These are phyloP conservation scores for Polypedilum vanderplanki DNA, from an alignment of 1,140 invertebrate species.

Conservation along the genomic window DNA sequence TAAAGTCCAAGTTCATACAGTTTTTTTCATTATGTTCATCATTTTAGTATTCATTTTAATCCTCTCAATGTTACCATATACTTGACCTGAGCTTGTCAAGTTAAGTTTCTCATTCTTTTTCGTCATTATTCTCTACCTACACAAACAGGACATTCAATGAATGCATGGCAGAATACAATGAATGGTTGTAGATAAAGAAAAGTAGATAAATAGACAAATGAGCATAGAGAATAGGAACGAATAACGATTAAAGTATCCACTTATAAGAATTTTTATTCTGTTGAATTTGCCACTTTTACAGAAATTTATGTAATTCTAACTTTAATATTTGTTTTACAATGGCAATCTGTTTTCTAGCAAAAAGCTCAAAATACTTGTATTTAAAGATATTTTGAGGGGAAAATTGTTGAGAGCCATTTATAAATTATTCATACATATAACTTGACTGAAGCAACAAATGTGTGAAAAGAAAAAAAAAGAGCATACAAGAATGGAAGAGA, in stretches of 20 bases:
- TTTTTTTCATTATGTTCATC: conserved; percentile 1
- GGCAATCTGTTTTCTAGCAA: no score
- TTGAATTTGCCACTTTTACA: no score
- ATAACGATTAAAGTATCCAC: neutral
- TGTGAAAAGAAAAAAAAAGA: no score
- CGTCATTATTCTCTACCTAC: neutral
- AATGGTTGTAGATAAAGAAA: neutral
- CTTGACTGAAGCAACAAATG: no score
- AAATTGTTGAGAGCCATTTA: no score
- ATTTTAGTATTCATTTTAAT: neutral
- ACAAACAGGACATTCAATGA: neutral
- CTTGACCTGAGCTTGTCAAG: conserved; percentile 10
- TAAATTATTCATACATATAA: no score
- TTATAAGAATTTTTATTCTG: neutral
- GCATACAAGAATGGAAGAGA: no score
- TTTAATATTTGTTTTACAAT: no score
- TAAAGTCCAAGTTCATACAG: neutral
- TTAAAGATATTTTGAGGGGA: no score
- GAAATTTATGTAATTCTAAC: no score
- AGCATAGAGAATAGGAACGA: neutral
- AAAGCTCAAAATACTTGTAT: no score
- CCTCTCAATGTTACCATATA: neutral
- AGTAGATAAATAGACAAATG: conserved; percentile 11
- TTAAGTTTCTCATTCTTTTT: neutral
- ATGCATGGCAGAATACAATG: neutral